Evolutionary conservation across 1,140 invertebrate species (phyloP).

Genomic region (Drosophila ogumai): DNA sequence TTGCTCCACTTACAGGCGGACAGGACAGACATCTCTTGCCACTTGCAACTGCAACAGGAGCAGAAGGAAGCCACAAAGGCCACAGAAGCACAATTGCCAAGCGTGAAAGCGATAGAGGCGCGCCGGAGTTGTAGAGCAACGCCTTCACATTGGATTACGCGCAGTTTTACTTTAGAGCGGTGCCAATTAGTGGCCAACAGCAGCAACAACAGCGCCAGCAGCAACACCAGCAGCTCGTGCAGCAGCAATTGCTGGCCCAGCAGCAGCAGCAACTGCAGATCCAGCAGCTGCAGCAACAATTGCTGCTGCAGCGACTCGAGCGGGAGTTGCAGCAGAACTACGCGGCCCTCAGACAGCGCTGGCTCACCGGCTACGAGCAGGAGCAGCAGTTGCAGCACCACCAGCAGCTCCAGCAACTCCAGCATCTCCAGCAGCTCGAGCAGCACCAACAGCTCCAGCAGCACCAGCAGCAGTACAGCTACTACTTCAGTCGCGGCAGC

Average conservation of each 20-base stretch:
- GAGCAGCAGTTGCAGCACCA: constrained; percentile 45
- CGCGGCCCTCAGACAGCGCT: constrained; percentile 54
- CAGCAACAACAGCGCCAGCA: constrained; percentile 71
- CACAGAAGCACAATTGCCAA: constrained; percentile 27
- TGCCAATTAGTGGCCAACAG: constrained; percentile 84
- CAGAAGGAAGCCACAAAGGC: constrained; percentile 33
- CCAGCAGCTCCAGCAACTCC: constrained; percentile 58
- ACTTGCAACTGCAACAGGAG: constrained; percentile 44
- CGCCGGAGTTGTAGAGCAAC: constrained; percentile 69
- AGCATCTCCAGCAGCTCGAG: constrained; percentile 49
- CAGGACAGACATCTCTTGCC: constrained; percentile 33
- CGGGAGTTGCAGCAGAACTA: constrained; percentile 75
- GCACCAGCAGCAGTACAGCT: constrained; percentile 55
- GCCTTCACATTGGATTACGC: constrained; percentile 85
- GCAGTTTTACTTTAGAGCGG: constrained; percentile 84
- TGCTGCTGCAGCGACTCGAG: constrained; percentile 78
- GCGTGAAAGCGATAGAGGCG: constrained; percentile 45
- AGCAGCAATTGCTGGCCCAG: constrained; percentile 74
- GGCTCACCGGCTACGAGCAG: constrained; percentile 59
- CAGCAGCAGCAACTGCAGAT: constrained; percentile 77
- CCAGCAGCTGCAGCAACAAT: constrained; percentile 76
- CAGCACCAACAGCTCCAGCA: constrained; percentile 49
- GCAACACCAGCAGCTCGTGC: constrained; percentile 69
- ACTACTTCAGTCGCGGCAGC: constrained; percentile 56
- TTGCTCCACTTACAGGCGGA: constrained; percentile 64